Percentiles rank a stretch among this genome's conserved stretches.
Conservation (phyloP, 2,888 invertebrate genomes). For the Dynastes hyllus region DNA sequence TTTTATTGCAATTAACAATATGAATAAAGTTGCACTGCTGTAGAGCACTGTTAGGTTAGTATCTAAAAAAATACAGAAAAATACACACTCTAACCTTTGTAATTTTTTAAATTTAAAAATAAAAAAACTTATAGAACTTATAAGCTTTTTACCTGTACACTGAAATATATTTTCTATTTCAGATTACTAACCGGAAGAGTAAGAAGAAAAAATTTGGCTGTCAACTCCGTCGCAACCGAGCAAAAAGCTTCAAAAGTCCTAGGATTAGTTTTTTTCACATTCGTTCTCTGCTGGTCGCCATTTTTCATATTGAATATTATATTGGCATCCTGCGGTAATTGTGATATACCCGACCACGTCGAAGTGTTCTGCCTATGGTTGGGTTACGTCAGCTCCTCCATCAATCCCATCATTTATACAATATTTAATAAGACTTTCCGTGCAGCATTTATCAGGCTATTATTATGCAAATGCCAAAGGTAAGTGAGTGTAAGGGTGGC, state of each 20-base stretch:
- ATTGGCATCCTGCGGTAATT: constrained; percentile 88
- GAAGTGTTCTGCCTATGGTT: constrained; percentile 92
- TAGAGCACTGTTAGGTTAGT: no score
- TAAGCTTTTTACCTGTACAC: no score
- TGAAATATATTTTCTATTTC: constrained; percentile 60
- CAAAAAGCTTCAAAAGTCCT: constrained; percentile 96
- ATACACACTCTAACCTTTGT: no score
- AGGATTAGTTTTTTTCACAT: constrained; percentile 93
- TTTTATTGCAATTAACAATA: no score
- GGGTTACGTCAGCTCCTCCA: constrained; percentile 93
- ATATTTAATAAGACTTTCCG: constrained; percentile 93
- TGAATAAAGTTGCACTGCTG: no score
- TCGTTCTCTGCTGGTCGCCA: constrained; percentile 94
- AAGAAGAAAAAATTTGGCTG: constrained; percentile 82
- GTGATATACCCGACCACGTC: constrained; percentile 83
- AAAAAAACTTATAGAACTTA: no score
- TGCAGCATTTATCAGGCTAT: constrained; percentile 85
- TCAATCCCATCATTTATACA: constrained; percentile 96
- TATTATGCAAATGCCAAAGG: constrained; percentile 86
- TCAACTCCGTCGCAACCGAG: constrained; percentile 90
- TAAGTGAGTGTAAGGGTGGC: constrained; percentile 64
- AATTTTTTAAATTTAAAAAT: no score
- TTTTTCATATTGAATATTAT: constrained; percentile 92
- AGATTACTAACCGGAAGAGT: constrained; percentile 82
- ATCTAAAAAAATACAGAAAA: no score